Base-by-base conservation (phyloP, 2,888 invertebrate species). In the Hirtodrosophila histrioides region DNA sequence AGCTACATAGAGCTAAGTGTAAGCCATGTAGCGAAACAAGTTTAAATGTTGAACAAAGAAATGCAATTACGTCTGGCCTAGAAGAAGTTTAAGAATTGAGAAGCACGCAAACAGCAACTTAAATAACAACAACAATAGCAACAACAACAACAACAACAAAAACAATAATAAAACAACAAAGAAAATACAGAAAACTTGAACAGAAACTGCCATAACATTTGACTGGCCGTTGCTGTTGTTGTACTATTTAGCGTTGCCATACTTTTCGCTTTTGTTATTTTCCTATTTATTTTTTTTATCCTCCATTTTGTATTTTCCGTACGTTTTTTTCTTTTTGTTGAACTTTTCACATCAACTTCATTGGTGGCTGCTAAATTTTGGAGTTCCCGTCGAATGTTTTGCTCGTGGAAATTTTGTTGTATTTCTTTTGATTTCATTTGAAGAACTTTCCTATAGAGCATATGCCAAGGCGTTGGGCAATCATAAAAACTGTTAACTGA, bases 31-130 rank as follows among this genome's bases (percentile, higher is more conserved):
- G 77, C 63, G 69, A 77, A 76, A 70, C 69, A 86, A 88, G 77
- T 88, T 88, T 51, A 82, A 85, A 76, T 87, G 84, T 74, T 88
- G 63, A 78, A 70, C 88, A 69, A 88, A 88, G 84, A 85, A 85
- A 88, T 85, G 84, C 88, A 85, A 85, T 85, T 85, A 85, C 88
- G 68, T 65, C 68, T 86, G 84, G 85, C 82, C 75, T 64, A 74
- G 78, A 73, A 73, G 48, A 72, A 78, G 53, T 58, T 44, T 48
- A 66, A 63, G 75, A 75, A 75, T 73, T 69, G 63, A 69, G 61
- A 75, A 69, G 78, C 78, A 75, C 69, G 75, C 75, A 75, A 86
- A 61, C 71, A 60, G 68, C 68, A 70, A 67, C 69, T 75, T 60
- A 64, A 66, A 75, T 49, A 69, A 40, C 55, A 54, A 48, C 48